These are phyloP conservation scores for Tridacna gigas DNA, from an alignment of 2,888 invertebrate genomes.

Conservation along the genomic window DNA sequence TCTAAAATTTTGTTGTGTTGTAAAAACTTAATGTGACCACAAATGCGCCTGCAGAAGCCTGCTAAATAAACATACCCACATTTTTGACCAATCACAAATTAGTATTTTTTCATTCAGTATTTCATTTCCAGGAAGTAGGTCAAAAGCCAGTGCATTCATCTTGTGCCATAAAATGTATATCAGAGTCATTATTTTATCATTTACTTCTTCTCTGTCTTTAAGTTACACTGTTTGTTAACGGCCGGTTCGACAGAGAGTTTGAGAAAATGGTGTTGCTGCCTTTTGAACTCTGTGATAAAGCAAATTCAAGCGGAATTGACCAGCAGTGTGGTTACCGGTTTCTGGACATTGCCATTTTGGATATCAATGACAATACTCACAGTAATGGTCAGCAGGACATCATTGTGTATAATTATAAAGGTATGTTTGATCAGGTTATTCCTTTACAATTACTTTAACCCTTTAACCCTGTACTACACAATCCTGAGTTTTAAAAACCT, in stretches of 20 bases:
- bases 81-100: too few species aligned
- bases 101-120: too few species aligned
- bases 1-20: too few species aligned
- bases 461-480: background rate
- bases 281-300: slow-evolving; percentile 98
- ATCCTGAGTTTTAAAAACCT: too few species aligned
- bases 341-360: slow-evolving; percentile 97
- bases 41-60: too few species aligned
- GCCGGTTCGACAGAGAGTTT: slow-evolving; percentile 97
- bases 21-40: too few species aligned
- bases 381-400: slow-evolving; percentile 98
- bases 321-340: slow-evolving; percentile 95
- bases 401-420: slow-evolving; percentile 97
- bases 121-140: too few species aligned
- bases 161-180: too few species aligned
- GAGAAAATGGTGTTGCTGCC: slow-evolving; percentile 98
- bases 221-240: slow-evolving; percentile 93
- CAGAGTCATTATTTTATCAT: too few species aligned
- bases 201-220: too few species aligned
- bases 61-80: too few species aligned
- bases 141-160: too few species aligned
- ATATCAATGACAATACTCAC: slow-evolving; percentile 99
- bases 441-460: background rate
- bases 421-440: slow-evolving; percentile 83
- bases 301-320: slow-evolving; percentile 95